phyloP scores from a whole-genome alignment of 2,113 vertebrate genomes.

The Rostratula benghalensis region DNA sequence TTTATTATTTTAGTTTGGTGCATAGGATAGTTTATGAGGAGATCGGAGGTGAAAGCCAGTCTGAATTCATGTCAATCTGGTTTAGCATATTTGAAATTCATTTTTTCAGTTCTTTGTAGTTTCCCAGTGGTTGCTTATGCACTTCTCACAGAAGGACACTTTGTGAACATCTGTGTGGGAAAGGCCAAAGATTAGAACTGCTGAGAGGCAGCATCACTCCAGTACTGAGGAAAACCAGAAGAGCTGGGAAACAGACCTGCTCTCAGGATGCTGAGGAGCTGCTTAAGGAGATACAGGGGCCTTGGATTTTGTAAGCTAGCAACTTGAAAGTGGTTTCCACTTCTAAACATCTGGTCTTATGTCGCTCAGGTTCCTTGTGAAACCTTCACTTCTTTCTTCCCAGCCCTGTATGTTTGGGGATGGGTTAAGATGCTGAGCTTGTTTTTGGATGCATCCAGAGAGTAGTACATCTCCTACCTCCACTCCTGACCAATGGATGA shows the following conservation, averaged over 20 bases:
- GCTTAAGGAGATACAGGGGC: background rate
- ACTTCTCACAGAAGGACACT: background rate
- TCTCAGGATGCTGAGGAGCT: background rate
- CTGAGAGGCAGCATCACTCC: background rate
- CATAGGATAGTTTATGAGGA: background rate
- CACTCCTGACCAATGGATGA: background rate
- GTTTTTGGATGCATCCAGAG: background rate
- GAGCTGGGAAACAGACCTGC: background rate
- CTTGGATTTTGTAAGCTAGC: background rate
- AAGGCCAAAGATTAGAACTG: background rate
- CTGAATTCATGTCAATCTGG: background rate
- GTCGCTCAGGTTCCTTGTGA: background rate
- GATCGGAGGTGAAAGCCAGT: background rate
- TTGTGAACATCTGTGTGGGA: background rate
- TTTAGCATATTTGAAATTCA: background rate
- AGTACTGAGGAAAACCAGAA: background rate
- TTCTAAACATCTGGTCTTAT: background rate
- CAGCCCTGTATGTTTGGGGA: background rate
- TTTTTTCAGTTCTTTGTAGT: background rate
- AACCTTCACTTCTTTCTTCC: background rate
- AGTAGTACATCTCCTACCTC: background rate
- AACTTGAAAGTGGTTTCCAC: background rate
- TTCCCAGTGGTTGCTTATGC: background rate
- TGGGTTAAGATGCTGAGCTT: background rate
- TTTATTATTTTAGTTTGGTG: background rate